Evolutionary conservation across 1,140 invertebrate species (phyloP), one percentile per base, ranked within the genome.

Genomic region (Bombus superbus): DNA sequence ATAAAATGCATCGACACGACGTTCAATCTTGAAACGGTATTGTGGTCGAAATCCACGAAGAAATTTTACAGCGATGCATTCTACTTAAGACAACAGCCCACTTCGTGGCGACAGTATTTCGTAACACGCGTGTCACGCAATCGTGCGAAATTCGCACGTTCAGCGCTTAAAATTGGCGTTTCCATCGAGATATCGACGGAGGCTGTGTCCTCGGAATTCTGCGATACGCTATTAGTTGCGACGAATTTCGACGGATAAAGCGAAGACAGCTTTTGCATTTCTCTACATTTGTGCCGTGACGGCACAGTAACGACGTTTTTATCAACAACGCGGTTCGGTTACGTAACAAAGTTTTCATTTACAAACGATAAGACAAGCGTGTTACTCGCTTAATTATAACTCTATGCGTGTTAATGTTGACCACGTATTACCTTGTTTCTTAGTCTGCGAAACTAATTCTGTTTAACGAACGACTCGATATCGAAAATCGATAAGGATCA

Each of bases 311-410:
- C 35, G 42, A 25, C 57, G 40, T 22, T 47, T 64, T 18, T 47
- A 22, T 74, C 71, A 35, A 64, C 47, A 74, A 47, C 53, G 22
- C 15, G 32, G 35, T n/a, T 47, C 8, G 8, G 40, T 82, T 75
- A 68, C 44, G 62, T 68, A 83, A 76, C 59, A 28, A 53, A 32
- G 44, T 40, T 74, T 53, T 53, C 18, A 53, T 53, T 53, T 82
- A 64, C 28, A 35, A 82, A 25, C 81, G 42, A 42, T 35, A 35
- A 25, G 22, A 35, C 64, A n/a, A 59, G 28, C 28, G 59, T 13
- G 28, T 62, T 62, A 62, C 28, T n/a, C 28, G 11, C 28, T 62
- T 62, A 62, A 62, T 62, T 62, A 62, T 11, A n/a, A 62, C 28
- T n/a, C 28, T 62, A n/a, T n/a, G 59, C 28, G 59, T 53, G 47